phyloP scores from a whole-genome alignment of 2,113 vertebrate genomes.

The Hippolais icterina region DNA sequence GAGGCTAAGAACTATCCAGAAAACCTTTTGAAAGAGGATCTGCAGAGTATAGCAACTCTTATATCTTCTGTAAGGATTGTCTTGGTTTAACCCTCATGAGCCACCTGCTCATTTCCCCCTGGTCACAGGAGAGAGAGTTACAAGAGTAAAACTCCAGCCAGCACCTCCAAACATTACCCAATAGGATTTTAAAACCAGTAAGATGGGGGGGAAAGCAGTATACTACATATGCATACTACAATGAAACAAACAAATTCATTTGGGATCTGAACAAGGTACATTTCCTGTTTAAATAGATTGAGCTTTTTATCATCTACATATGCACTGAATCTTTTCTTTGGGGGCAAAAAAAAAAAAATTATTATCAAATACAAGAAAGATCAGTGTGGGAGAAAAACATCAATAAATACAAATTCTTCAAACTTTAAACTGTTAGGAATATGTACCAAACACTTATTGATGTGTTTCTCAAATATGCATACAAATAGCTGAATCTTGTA shows the following conservation, averaged over 20 bases:
- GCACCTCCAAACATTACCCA: neutral
- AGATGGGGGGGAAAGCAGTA: accelerated
- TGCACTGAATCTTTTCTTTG: neutral
- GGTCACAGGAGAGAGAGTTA: neutral
- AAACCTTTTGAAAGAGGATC: neutral
- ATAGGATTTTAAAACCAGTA: neutral
- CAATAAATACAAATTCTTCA: neutral
- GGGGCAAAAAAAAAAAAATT: neutral
- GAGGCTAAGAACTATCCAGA: neutral
- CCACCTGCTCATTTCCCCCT: neutral
- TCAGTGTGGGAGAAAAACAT: neutral
- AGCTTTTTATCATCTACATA: neutral
- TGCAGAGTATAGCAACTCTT: neutral
- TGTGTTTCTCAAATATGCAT: neutral
- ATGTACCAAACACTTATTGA: neutral
- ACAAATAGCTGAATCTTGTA: neutral
- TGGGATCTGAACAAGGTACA: neutral
- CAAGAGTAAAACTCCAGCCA: neutral
- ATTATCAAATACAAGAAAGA: neutral
- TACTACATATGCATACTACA: too few species aligned
- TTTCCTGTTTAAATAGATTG: neutral
- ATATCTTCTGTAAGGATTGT: neutral
- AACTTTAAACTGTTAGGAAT: neutral
- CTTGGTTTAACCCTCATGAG: neutral
- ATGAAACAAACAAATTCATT: neutral